These are phyloP conservation scores for Prunella fulvescens DNA, from an alignment of 2,113 vertebrate genomes.

Conservation along the genomic window DNA sequence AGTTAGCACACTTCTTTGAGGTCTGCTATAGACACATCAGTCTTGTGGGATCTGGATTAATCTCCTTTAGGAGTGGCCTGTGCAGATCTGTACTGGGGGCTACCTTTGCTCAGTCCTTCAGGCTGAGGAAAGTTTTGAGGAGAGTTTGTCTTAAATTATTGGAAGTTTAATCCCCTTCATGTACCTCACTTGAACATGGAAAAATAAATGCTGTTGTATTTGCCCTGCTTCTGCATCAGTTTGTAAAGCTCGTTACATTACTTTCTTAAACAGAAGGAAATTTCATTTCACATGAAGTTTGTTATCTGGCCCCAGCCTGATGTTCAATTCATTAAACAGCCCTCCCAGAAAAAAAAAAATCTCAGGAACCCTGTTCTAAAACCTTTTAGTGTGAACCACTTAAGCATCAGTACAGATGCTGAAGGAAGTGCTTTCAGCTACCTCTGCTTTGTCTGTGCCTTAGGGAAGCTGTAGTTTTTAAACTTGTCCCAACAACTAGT, in stretches of 20 bases:
- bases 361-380: not conserved
- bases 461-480: not conserved
- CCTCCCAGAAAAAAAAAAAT: not conserved
- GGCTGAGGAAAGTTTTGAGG: not conserved
- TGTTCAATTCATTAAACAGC: not conserved
- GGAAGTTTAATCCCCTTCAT: not conserved
- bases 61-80: not conserved
- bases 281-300: not conserved
- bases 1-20: not conserved
- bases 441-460: not conserved
- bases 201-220: not conserved
- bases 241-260: not conserved
- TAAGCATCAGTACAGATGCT: not conserved
- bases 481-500: not conserved
- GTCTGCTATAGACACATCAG: not conserved
- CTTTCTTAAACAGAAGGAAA: not conserved
- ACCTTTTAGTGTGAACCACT: not conserved
- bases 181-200: fast-evolving
- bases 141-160: not conserved
- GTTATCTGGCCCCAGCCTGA: not conserved
- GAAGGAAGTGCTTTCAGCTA: not conserved
- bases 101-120: not conserved
- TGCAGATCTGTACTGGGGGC: not conserved
- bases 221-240: not conserved
- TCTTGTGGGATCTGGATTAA: not conserved